phyloP scores from a whole-genome alignment of 2,113 vertebrate species.

The Heloderma charlesbogerti region DNA sequence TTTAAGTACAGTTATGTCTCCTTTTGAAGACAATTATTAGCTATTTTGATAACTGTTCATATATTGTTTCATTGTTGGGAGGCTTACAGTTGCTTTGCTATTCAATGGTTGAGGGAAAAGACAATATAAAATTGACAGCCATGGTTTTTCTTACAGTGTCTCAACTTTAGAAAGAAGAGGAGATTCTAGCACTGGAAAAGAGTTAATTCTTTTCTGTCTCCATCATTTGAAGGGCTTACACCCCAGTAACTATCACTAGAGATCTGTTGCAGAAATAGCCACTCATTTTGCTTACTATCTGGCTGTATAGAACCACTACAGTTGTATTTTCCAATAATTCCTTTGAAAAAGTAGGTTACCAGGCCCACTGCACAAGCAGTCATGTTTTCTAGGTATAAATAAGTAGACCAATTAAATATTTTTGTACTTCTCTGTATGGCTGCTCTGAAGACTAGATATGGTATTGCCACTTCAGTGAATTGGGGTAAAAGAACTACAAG shows the following conservation, averaged over 20 bases:
- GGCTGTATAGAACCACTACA: background rate
- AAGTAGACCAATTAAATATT: background rate
- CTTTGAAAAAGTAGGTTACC: background rate
- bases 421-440: background rate
- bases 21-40: background rate
- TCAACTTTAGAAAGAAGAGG: background rate
- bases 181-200: background rate
- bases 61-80: background rate
- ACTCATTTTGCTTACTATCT: background rate
- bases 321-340: background rate
- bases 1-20: slow-evolving; percentile 34
- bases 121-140: background rate
- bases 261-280: background rate
- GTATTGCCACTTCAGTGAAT: background rate
- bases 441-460: background rate
- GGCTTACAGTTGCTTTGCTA: slow-evolving; percentile 21
- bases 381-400: background rate
- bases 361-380: background rate
- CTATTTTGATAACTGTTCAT: slow-evolving; percentile 18
- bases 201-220: too few relatives aligned
- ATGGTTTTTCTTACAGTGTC: background rate
- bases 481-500: background rate
- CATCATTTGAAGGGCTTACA: background rate
- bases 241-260: background rate
- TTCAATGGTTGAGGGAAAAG: slow-evolving; percentile 27